Base-by-base conservation (phyloP, 2,113 vertebrate genomes). In the Gobius niger region DNA sequence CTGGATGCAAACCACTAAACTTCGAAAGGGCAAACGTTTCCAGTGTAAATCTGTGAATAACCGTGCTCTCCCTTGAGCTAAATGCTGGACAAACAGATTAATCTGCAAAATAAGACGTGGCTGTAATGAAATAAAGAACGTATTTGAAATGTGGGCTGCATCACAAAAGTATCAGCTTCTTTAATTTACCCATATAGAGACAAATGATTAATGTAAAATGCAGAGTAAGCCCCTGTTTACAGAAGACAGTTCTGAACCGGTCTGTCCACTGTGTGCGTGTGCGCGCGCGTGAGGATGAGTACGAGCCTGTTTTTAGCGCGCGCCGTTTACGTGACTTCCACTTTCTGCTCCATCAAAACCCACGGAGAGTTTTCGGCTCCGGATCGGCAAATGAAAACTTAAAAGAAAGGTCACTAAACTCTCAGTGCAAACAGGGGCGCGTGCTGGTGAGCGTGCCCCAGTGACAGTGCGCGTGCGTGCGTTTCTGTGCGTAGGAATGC, bases 401-500 rank as follows among this genome's bases (percentile, higher is more conserved):
- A 5, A 24, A 54, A 7, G 18, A 12, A 54, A 24, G 9, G 9
- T 6, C 6, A 11, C 52, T 9, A 24, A 54, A 54, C 18, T 53
- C 51, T 7, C 49, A 1, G 49, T 50, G 6, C 49, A 50, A 50
- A 50, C 49, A 50, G 12, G 24, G 1, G 9, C 13, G 54, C 4
- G 18, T 19, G 18, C 10, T 3, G 40, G 46, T 18, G 61, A n/a
- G 51, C 12, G 56, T 49, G 34, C 34, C 57, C 41, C 68, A 13
- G 67, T 34, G 64, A 14, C 50, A 5, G 63, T 59, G 57, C 53
- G 68, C 41, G 68, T 67, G 72, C 15, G 44, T 41, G 54, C 18
- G 12, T 47, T 50, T 18, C 62, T 52, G 54, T 57, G 72, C 70
- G 49, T 10, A 63, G 84, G 82, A 85, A 86, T 88, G 82, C 16